These are phyloP conservation scores for Quadroppia sp. DNA, from an alignment of 2,888 invertebrate species.

Conservation along the genomic window DNA sequence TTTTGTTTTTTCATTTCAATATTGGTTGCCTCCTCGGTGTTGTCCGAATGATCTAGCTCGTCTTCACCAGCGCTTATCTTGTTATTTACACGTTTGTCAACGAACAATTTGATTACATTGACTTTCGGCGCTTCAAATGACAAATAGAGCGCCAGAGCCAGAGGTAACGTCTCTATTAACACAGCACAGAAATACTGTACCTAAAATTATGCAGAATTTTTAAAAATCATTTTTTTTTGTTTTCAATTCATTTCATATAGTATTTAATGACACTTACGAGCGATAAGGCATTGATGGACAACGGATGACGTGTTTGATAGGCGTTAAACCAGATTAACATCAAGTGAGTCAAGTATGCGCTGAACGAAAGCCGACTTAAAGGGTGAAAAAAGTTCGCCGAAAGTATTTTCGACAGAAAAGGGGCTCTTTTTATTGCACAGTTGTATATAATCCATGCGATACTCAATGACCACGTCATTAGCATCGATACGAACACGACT, in stretches of 20 bases:
- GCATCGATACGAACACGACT: not conserved
- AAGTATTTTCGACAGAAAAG: conserved; percentile 19
- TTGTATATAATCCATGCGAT: conserved; percentile 38
- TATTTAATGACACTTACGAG: conserved; percentile 27
- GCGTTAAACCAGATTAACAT: conserved; percentile 40
- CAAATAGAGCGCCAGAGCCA: conserved; percentile 44
- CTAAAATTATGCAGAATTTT: not conserved
- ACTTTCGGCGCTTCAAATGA: conserved; percentile 46
- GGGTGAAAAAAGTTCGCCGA: conserved; percentile 39
- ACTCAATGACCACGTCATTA: conserved; percentile 24
- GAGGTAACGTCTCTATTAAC: conserved; percentile 42
- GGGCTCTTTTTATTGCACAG: conserved; percentile 29
- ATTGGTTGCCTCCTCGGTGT: not conserved
- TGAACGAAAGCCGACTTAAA: conserved; percentile 39
- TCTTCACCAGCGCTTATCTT: not conserved
- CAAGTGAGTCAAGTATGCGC: conserved; percentile 28
- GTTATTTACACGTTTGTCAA: conserved; percentile 40
- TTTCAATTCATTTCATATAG: no score
- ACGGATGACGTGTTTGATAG: conserved; percentile 11
- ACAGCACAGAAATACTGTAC: conserved; percentile 44
- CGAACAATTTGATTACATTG: conserved; percentile 44
- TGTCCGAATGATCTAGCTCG: conserved; percentile 9
- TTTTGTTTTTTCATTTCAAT: not conserved
- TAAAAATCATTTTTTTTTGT: no score
- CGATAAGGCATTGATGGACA: not conserved